These are phyloP conservation scores for Ceryle rudis DNA, from an alignment of 2,797 vertebrate species.

Conservation along the genomic window DNA sequence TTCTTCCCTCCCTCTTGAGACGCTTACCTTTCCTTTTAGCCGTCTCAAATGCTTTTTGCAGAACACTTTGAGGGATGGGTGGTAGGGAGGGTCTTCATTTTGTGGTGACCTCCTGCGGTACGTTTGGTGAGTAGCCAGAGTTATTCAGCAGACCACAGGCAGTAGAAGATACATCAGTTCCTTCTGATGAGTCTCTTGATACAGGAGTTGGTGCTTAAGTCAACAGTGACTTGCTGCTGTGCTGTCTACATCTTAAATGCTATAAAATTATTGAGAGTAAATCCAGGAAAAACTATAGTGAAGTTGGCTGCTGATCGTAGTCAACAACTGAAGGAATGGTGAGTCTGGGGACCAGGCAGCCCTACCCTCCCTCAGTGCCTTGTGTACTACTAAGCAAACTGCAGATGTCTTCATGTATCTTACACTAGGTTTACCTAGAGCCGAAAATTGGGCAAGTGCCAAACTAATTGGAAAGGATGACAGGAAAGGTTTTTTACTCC, in stretches of 20 bases:
- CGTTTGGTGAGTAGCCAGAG: not conserved
- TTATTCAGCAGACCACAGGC: not conserved
- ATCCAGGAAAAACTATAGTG: not conserved
- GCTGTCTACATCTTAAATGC: not conserved
- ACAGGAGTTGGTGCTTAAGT: not conserved
- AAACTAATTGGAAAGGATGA: conserved; percentile 25
- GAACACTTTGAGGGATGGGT: accelerated
- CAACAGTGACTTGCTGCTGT: not conserved
- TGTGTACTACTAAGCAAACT: not conserved
- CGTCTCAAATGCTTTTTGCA: not conserved
- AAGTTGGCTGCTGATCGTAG: not conserved
- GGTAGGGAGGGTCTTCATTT: not conserved
- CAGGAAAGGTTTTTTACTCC: not conserved
- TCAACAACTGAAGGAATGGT: not conserved
- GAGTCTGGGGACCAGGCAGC: accelerated
- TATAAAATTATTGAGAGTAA: not conserved
- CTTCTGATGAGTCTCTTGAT: not conserved
- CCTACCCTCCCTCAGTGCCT: not conserved
- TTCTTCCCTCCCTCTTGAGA: not conserved
- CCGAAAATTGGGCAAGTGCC: not conserved
- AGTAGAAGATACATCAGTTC: not conserved
- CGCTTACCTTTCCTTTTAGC: not conserved
- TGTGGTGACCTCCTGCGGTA: not conserved
- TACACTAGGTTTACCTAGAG: not conserved
- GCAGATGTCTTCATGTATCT: not conserved